Evolutionary conservation across 2,797 vertebrate genomes (phyloP).

Genomic region (Amphiprion clarkii): DNA sequence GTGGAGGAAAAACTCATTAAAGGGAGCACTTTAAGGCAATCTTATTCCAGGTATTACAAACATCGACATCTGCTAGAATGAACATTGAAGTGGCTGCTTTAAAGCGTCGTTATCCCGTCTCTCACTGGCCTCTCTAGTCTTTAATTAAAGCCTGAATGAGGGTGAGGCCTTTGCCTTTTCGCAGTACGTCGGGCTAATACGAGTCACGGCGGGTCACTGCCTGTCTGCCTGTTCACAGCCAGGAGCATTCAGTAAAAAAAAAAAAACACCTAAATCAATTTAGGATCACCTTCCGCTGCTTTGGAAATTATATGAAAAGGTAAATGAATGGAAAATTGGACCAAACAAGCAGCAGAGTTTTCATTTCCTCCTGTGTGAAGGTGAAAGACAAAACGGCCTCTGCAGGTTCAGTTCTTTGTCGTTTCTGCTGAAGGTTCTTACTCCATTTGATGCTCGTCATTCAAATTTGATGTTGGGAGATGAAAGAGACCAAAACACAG

Average conservation of each 20-base stretch:
- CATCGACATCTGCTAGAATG: constrained; percentile 49
- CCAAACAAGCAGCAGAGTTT: background rate
- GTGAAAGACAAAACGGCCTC: constrained; percentile 20
- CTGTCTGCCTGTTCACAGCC: constrained; percentile 51
- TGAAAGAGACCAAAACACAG: constrained; percentile 47
- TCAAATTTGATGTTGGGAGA: constrained; percentile 42
- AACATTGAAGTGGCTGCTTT: constrained; percentile 41
- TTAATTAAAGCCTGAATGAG: constrained; percentile 70
- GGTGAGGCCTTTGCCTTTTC: constrained; percentile 55
- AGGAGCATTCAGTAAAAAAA: constrained; percentile 53
- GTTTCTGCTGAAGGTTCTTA: constrained; percentile 32
- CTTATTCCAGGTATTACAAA: constrained; percentile 62
- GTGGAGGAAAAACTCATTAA: constrained; percentile 57
- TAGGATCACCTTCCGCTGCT: constrained; percentile 23
- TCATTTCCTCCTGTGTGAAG: constrained; percentile 7
- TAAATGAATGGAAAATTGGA: constrained; percentile 27
- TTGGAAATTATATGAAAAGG: constrained; percentile 21
- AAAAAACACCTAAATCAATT: constrained; percentile 45
- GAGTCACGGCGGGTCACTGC: constrained; percentile 60
- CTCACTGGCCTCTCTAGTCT: constrained; percentile 47
- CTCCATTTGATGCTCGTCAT: constrained; percentile 44
- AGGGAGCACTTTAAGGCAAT: constrained; percentile 51
- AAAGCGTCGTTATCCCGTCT: constrained; percentile 40
- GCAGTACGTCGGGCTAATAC: constrained; percentile 58
- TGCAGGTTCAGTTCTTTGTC: background rate